Evolutionary conservation across 2,113 vertebrate species (phyloP), one percentile per base, ranked within the genome.

Genomic region (Eptatretus burgeri): DNA sequence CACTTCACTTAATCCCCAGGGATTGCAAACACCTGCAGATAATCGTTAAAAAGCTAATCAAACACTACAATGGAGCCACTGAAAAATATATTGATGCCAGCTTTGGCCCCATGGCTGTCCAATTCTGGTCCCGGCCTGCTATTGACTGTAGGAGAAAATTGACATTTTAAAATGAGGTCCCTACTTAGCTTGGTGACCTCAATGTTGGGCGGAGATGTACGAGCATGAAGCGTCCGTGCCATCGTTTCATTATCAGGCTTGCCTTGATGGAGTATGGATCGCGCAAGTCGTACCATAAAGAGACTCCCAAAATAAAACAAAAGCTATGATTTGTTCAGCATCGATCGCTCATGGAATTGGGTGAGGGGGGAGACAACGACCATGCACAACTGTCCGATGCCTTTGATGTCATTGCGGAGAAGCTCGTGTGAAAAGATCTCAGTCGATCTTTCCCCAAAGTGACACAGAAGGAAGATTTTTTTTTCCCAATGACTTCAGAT

Each of bases 11-110:
- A 60, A 20, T 20, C 56, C 56, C 20, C 9, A 12, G 56, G 20
- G n/a, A n/a, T 60, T 10, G 56, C n/a, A 17, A 60, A 60, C 56
- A n/a, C 20, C 56, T 60, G n/a, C 20, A 20, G 20, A 60, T 60
- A 60, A 60, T 60, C 56, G 20, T 60, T 60, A 60, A 60, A 60
- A 60, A 60, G 56, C 56, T 60, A 60, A 60, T 60, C 56, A 60
- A 60, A 20, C 56, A 20, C n/a, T 20, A 60, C 56, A 60, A 60
- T 60, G 56, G 56, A 60, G 56, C n/a, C 56, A 20, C 56, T 60
- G 56, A 20, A 20, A 60, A 60, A 60, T n/a, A n/a, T 60, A 60
- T 60, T 20, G 56, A 60, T 60, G 56, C 56, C 12, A n/a, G 20
- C 56, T 11, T 20, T 60, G 56, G n/a, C 56, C 56, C 56, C 20